These are phyloP conservation scores for Acrocephalus kingi DNA, from an alignment of 2,113 vertebrate species.

Conservation along the genomic window DNA sequence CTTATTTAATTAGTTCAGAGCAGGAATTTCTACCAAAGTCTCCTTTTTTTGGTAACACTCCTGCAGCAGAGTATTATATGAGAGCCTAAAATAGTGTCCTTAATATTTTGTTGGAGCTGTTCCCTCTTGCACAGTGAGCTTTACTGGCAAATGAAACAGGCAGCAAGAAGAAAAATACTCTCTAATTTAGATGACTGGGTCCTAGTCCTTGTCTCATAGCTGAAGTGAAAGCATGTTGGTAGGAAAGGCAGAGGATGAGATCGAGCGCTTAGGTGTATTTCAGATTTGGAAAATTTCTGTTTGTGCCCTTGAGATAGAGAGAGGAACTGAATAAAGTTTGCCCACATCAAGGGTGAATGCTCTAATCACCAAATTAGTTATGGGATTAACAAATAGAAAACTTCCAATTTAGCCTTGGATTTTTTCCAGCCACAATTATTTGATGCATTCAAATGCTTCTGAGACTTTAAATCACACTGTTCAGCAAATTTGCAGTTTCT, in stretches of 20 bases:
- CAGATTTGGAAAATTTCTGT: neutral
- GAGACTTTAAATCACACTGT: constrained; percentile 52
- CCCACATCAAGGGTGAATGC: constrained; percentile 1
- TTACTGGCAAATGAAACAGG: neutral
- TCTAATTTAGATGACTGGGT: neutral
- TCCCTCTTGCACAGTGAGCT: neutral
- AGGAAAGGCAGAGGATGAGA: neutral
- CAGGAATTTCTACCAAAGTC: neutral
- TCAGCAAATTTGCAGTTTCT: constrained; percentile 52
- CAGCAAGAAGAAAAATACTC: neutral
- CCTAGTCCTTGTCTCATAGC: neutral
- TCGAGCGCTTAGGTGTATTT: neutral
- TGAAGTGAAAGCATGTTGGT: neutral
- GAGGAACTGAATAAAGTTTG: neutral
- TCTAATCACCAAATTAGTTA: constrained; percentile 51
- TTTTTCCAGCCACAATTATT: constrained; percentile 58
- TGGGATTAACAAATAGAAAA: constrained; percentile 57
- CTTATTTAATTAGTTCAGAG: neutral
- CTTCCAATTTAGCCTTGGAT: constrained; percentile 53
- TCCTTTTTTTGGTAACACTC: neutral
- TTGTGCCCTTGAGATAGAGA: neutral
- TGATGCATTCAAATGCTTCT: constrained; percentile 44
- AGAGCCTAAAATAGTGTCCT: neutral
- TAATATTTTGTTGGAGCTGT: neutral
- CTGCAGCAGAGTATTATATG: neutral